Percentiles rank a stretch among this genome's conserved stretches.
Evolutionary conservation across 2,113 vertebrate species (phyloP).

Genomic region (Pungitius pungitius): DNA sequence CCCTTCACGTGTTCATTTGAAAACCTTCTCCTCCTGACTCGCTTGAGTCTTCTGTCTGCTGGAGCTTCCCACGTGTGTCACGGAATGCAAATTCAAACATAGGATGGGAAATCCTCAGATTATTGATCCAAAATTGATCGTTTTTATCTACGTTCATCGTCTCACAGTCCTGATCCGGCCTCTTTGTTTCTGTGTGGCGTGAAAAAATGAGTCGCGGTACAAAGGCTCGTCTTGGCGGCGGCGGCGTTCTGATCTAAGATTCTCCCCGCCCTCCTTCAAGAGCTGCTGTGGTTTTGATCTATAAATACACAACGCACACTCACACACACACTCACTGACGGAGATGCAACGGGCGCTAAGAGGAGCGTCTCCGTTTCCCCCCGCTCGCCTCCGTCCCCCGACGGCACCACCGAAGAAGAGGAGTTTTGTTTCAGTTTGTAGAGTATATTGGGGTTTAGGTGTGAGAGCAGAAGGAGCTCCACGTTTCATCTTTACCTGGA

Average conservation of each 20-base stretch:
- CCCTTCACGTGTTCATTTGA: slow-evolving; percentile 8
- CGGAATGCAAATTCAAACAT: too few relatives aligned
- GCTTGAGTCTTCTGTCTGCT: neutral
- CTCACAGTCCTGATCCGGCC: too few relatives aligned
- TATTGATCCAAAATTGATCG: too few relatives aligned
- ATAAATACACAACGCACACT: slow-evolving; percentile 63
- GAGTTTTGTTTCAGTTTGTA: slow-evolving; percentile 49
- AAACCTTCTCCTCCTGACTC: neutral
- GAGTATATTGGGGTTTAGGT: slow-evolving; percentile 34
- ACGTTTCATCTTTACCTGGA: slow-evolving; percentile 65
- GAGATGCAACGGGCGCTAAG: slow-evolving; percentile 10
- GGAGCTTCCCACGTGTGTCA: neutral
- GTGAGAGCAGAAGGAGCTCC: slow-evolving; percentile 42
- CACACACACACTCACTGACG: slow-evolving; percentile 34
- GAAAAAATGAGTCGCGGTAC: slow-evolving; percentile 10
- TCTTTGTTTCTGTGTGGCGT: slow-evolving; percentile 8
- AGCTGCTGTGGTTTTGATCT: slow-evolving; percentile 63
- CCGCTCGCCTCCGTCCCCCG: slow-evolving; percentile 15
- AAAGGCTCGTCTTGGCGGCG: slow-evolving; percentile 38
- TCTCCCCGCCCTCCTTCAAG: slow-evolving; percentile 37
- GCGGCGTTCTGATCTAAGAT: slow-evolving; percentile 49
- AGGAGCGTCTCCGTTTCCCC: slow-evolving; percentile 18
- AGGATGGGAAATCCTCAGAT: too few relatives aligned
- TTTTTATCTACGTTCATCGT: too few relatives aligned
- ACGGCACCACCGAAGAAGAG: slow-evolving; percentile 45